Percentiles rank a stretch among this genome's conserved stretches.
phyloP scores from a whole-genome alignment of 2,113 vertebrate species.

The Phylloscopus whistleri region DNA sequence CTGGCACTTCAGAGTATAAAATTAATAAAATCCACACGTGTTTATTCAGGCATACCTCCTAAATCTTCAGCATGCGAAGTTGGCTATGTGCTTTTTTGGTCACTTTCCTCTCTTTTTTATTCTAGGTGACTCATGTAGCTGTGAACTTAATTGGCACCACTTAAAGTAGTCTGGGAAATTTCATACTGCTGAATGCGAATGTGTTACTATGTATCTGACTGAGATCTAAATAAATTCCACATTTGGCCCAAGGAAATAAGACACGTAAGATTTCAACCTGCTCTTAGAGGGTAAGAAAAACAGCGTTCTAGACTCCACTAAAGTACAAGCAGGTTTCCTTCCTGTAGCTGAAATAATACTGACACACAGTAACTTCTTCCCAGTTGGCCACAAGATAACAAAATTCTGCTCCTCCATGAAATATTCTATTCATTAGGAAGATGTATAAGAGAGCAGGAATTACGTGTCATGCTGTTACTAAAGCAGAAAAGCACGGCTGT shows the following conservation, averaged over 20 bases:
- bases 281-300: not conserved
- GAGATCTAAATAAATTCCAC: constrained; percentile 63
- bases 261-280: not conserved
- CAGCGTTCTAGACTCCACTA: not conserved
- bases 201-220: constrained; percentile 65
- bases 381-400: not conserved
- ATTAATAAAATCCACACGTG: not conserved
- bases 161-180: constrained; percentile 56
- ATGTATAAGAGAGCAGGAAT: not conserved
- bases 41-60: not conserved
- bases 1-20: not conserved
- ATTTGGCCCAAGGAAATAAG: constrained; percentile 53
- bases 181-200: constrained; percentile 57
- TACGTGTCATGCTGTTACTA: not conserved
- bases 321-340: not conserved
- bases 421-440: not conserved
- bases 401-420: not conserved
- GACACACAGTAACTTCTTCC: not conserved
- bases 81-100: constrained; percentile 29
- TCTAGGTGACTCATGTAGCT: constrained; percentile 65
- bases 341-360: not conserved
- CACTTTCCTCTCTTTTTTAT: constrained; percentile 48
- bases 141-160: constrained; percentile 68
- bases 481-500: not conserved
- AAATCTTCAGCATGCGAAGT: not conserved